phyloP scores from a whole-genome alignment of 2,797 vertebrate genomes.

The Urocyon cinereoargenteus region DNA sequence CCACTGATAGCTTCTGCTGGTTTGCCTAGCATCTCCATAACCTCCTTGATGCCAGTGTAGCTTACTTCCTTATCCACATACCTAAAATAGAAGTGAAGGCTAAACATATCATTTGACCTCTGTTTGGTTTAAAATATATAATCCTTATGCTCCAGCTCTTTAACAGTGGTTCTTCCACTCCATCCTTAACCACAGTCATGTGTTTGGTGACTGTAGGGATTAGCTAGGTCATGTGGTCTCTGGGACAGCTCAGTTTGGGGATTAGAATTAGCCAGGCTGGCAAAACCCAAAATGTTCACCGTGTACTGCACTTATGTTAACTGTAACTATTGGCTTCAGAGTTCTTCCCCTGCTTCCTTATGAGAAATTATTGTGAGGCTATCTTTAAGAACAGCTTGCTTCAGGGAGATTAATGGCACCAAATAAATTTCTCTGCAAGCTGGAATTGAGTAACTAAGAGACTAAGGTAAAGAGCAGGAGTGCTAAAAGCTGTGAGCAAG shows the following conservation, averaged over 20 bases:
- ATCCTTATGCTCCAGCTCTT: not conserved
- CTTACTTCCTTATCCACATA: not conserved
- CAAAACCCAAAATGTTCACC: not conserved
- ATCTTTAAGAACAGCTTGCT: not conserved
- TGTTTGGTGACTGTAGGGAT: fast-evolving
- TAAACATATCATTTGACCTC: not conserved
- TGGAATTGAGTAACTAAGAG: not conserved
- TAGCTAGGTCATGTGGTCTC: not conserved
- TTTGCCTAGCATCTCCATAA: not conserved
- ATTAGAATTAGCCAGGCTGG: not conserved
- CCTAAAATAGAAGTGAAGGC: not conserved
- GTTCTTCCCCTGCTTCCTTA: not conserved
- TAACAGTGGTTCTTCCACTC: not conserved
- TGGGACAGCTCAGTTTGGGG: not conserved
- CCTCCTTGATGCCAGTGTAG: not conserved
- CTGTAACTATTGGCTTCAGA: not conserved
- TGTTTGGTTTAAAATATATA: not conserved
- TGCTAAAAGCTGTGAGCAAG: not conserved
- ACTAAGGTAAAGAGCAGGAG: not conserved
- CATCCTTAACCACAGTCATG: not conserved
- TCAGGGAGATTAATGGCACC: not conserved
- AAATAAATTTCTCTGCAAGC: not conserved
- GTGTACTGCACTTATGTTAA: fast-evolving
- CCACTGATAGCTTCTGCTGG: not conserved
- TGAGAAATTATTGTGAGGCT: not conserved